phyloP scores from a whole-genome alignment of 1,140 invertebrate species.

The Lasioglossum baleicum region DNA sequence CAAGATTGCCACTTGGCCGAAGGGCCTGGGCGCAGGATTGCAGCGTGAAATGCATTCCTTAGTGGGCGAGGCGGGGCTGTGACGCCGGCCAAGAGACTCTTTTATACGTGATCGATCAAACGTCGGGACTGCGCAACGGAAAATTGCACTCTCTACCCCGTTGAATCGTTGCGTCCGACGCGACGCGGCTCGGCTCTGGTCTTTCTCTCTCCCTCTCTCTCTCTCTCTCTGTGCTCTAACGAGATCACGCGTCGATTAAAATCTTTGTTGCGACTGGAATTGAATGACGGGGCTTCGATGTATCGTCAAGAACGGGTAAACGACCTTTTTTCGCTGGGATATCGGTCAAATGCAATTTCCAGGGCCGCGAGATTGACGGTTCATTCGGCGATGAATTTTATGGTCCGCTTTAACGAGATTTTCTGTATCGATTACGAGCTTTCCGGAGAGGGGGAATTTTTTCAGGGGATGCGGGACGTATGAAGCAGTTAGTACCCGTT shows the following conservation, averaged over 20 bases:
- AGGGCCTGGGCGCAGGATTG: neutral
- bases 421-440: slow-evolving; percentile 19
- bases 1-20: slow-evolving; percentile 67
- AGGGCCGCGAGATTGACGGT: slow-evolving; percentile 13
- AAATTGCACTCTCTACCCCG: slow-evolving; percentile 47
- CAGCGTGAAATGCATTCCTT: slow-evolving; percentile 42
- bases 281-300: slow-evolving; percentile 11
- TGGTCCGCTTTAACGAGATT: slow-evolving; percentile 1
- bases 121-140: slow-evolving; percentile 6
- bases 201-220: too few relatives aligned
- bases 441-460: neutral
- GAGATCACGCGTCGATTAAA: slow-evolving; percentile 51
- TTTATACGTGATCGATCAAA: slow-evolving; percentile 47
- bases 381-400: slow-evolving; percentile 11
- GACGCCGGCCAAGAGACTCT: slow-evolving; percentile 26
- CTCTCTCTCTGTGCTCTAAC: slow-evolving; percentile 29
- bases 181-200: neutral
- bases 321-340: slow-evolving; percentile 30
- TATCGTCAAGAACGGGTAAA: slow-evolving; percentile 25
- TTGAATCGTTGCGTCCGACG: slow-evolving; percentile 9
- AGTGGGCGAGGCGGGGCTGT: neutral
- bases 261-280: slow-evolving; percentile 2
- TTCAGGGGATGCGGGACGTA: too few relatives aligned
- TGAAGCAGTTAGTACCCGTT: neutral
- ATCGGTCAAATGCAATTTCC: neutral